Evolutionary conservation across 1,140 invertebrate species (phyloP), one percentile per base, ranked within the genome.

Genomic region (Brevipalpus yothersi): DNA sequence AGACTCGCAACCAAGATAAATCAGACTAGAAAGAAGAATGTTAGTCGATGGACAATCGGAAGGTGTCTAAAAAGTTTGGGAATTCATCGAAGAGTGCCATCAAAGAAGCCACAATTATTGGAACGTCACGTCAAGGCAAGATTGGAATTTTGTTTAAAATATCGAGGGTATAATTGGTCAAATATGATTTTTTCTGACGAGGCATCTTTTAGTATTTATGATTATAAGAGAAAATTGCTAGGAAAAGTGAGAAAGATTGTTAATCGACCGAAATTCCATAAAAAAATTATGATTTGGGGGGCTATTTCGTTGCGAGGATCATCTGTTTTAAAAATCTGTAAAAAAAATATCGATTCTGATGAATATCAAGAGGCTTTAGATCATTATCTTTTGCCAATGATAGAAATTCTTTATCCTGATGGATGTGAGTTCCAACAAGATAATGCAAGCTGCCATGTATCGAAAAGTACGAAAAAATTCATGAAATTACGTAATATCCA

Each of bases 341-440:
- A 15, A 12, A 4, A 39, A 12, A 12, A 3, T 40, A 43, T 57
- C 3, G 15, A 57, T 40, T 57, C 56, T 2, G 15, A n/a, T 15
- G 39, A 17, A 2, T 57, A 57, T 57, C 13, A 15, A 13, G 3
- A 41, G 2, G 40, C 41, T 3, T 15, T 57, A 4, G 31, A 40
- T 3, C 5, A 40, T 42, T 31, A 4, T 57, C 40, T 57, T 3
- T 4, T 57, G 3, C 13, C 12, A 2, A 21, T 13, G 4, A 23
- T 23, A 7, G 53, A 54, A 2, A 2, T 7, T 3, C 19, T 54
- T 23, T 54, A 43, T 54, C 40, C 54, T 42, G n/a, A 54, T 56
- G 41, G 41, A 31, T 54, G 54, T 65, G 56, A 60, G 19, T 61
- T 61, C 40, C 60, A 61, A 47, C 60, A 61, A 60, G 60, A 61